A percentile compares a stretch with the other conserved stretches of the same genome.
These are phyloP conservation scores for Limanda limanda DNA, from an alignment of 2,113 vertebrate species.

Conservation along the genomic window DNA sequence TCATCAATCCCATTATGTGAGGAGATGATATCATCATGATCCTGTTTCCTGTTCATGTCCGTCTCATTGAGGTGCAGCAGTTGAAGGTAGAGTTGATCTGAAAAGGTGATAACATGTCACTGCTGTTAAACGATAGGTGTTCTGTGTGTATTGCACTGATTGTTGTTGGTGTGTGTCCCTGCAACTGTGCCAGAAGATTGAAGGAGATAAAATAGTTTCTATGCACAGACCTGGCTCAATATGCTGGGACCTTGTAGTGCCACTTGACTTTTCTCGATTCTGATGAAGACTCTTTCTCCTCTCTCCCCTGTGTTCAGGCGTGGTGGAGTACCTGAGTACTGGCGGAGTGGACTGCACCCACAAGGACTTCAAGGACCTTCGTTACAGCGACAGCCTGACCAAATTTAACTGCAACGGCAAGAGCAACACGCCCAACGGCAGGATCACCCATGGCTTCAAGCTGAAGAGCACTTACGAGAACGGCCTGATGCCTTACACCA, in stretches of 20 bases:
- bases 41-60: too few species aligned
- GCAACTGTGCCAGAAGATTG: not conserved
- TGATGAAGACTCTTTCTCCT: not conserved
- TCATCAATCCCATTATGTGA: too few species aligned
- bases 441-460: slow-evolving; percentile 98
- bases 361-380: slow-evolving; percentile 98
- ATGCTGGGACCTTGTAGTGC: not conserved
- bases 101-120: not conserved
- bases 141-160: not conserved
- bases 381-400: slow-evolving; percentile 96
- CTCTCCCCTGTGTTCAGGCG: slow-evolving; percentile 81
- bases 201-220: not conserved
- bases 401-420: slow-evolving; percentile 98
- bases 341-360: slow-evolving; percentile 98
- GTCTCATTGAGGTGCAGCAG: too few species aligned
- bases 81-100: not conserved
- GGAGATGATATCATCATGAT: too few species aligned
- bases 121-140: not conserved
- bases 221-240: not conserved
- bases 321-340: slow-evolving; percentile 96
- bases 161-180: not conserved
- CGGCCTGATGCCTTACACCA: slow-evolving; percentile 98
- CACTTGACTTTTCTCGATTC: slow-evolving; percentile 7
- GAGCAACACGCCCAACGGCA: slow-evolving; percentile 92
- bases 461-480: slow-evolving; percentile 98